A percentile compares a stretch with the other conserved stretches of the same genome.
phyloP scores from a whole-genome alignment of 2,113 vertebrate species.

The Boleophthalmus pectinirostris region DNA sequence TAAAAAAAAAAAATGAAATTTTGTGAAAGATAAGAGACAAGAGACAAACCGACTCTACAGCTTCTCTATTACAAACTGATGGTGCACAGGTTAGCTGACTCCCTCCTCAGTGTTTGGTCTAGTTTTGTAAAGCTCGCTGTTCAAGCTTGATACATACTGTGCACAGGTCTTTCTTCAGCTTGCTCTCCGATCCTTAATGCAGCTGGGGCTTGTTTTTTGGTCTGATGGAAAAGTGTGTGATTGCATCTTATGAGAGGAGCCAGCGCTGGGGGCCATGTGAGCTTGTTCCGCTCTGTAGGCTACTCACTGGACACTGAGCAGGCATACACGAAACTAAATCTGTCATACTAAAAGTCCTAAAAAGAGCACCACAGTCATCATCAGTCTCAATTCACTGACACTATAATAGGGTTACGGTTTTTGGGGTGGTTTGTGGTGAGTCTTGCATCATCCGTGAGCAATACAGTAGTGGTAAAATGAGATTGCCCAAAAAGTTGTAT shows the following conservation, averaged over 20 bases:
- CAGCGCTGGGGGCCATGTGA: conserved; percentile 27
- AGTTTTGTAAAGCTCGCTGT: conserved; percentile 13
- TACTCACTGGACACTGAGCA: conserved; percentile 34
- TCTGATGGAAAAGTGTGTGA: conserved; percentile 18
- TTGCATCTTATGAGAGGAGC: conserved; percentile 26
- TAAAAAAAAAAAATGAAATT: not conserved
- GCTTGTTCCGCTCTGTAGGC: conserved; percentile 2
- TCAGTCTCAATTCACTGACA: conserved; percentile 6
- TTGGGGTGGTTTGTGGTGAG: not conserved
- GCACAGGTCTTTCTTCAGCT: conserved; percentile 22
- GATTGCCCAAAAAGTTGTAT: not conserved
- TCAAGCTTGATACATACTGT: conserved; percentile 15
- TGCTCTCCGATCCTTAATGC: conserved; percentile 30
- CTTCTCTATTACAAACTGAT: not conserved
- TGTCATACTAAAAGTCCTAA: conserved; percentile 29
- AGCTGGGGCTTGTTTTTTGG: conserved; percentile 24
- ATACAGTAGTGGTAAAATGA: not conserved
- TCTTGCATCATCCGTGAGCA: not conserved
- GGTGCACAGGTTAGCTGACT: not conserved
- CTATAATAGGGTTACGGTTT: not conserved
- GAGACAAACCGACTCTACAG: not conserved
- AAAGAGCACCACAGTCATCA: conserved; percentile 10
- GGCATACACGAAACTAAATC: conserved; percentile 9
- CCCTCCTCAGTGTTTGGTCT: conserved; percentile 14
- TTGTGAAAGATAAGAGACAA: not conserved